These are phyloP conservation scores for Torymus tubicola DNA, from an alignment of 2,888 invertebrate species.

Conservation along the genomic window DNA sequence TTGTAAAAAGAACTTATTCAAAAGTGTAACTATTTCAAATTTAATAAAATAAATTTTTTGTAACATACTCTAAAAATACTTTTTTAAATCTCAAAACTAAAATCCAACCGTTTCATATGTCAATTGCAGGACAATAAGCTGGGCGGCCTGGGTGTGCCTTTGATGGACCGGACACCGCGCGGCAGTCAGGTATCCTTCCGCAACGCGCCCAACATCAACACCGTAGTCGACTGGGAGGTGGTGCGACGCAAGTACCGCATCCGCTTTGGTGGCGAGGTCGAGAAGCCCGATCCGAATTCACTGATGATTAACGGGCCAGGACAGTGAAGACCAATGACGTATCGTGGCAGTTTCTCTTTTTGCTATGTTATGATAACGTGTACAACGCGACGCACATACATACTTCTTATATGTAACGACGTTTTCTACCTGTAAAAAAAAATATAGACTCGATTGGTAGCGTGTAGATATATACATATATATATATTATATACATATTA, in stretches of 20 bases:
- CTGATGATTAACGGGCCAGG: constrained; percentile 8
- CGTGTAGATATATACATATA: not conserved
- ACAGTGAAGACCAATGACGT: not conserved
- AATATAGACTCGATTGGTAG: not conserved
- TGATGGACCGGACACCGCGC: constrained; percentile 69
- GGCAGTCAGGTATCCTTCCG: constrained; percentile 72
- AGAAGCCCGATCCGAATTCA: constrained; percentile 28
- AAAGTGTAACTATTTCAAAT: too few relatives aligned
- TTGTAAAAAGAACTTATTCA: too few relatives aligned
- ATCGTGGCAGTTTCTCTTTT: not conserved
- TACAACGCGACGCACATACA: not conserved
- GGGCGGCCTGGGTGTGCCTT: constrained; percentile 65
- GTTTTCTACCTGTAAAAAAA: constrained; percentile 26
- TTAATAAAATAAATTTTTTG: too few relatives aligned
- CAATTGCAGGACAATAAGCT: constrained; percentile 69
- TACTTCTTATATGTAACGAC: not conserved
- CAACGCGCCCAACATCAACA: constrained; percentile 73
- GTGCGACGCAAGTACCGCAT: constrained; percentile 76
- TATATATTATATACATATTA: not conserved
- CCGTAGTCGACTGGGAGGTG: constrained; percentile 77
- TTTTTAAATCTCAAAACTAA: too few relatives aligned
- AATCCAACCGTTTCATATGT: too few relatives aligned
- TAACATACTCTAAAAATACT: too few relatives aligned
- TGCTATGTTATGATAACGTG: not conserved
- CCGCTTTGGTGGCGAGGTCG: constrained; percentile 69